Evolutionary conservation across 92 coral and sea anemone species (phyloP), one percentile per base, ranked within the genome.

Genomic region (Metridium senile): DNA sequence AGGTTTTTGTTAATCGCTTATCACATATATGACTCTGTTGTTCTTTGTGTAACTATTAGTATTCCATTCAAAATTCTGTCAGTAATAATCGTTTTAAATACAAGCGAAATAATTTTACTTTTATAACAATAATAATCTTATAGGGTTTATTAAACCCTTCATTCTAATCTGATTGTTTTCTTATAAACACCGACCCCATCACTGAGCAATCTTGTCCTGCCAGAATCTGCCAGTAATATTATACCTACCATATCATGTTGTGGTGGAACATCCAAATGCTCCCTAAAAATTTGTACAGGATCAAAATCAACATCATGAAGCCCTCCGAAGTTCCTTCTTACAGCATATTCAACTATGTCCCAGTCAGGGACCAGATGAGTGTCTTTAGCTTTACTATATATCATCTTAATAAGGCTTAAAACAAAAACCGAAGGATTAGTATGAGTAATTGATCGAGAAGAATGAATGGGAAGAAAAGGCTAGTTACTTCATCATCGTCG

Each of bases 241-340:
- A 45, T 45, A 45, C 31, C 66, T 4, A 25, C 34, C 30, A 57
- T 45, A 45, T 16, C 51, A n/a, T 45, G 26, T 33, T 46, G 81
- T 18, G 1, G 22, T 1, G 49, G 64, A 3, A 63, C 31, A 49
- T 47, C 72, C 63, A 53, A 66, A 35, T 86, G 88, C 47, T 61
- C 23, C 56, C 66, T 79, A 68, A 93, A 93, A 58, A 90, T 39
- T 25, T 69, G 30, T 11, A 93, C 93, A 9, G 98, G 93, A 26
- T 90, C 66, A 8, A 93, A 70, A 45, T 87, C 93, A 23, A 21
- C 56, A 39, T 11, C 78, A 71, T 91, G 93, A 62, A 93, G 78
- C 53, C 98, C 98, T 13, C 94, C 93, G 68, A 93, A 93, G 82
- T 89, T 93, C 22, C 98, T 63, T 73, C 93, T 78, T 45, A 93